Evolutionary conservation across 2,888 invertebrate genomes (phyloP).

Genomic region (Diadegma fenestrale): DNA sequence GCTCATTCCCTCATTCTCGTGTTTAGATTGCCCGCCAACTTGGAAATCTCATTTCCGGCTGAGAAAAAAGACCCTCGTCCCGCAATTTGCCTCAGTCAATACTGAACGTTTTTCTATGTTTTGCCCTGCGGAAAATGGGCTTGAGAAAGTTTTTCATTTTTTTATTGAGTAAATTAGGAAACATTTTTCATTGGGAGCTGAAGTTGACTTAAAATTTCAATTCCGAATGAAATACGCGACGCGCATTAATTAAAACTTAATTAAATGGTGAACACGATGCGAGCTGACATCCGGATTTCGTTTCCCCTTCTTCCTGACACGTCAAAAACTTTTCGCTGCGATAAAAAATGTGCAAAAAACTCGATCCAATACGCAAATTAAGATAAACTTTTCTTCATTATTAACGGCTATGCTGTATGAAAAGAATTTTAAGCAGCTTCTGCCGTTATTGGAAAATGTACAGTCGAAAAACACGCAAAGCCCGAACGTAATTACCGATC

Average conservation of each 20-base stretch:
- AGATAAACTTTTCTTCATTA: slow-evolving; percentile 19
- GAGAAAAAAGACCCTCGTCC: slow-evolving; percentile 34
- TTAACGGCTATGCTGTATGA: slow-evolving; percentile 14
- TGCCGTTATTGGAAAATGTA: neutral
- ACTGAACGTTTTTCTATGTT: neutral
- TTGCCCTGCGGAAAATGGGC: neutral
- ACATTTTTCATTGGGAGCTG: neutral
- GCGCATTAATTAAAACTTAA: neutral
- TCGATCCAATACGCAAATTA: neutral
- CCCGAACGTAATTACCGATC: slow-evolving; percentile 39
- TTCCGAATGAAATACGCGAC: neutral
- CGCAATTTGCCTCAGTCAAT: slow-evolving; percentile 22
- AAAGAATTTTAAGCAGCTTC: slow-evolving; percentile 3
- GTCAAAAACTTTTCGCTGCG: slow-evolving; percentile 41
- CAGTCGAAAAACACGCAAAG: slow-evolving; percentile 20
- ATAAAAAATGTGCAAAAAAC: slow-evolving; percentile 12
- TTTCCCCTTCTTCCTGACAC: neutral
- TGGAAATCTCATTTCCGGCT: slow-evolving; percentile 52
- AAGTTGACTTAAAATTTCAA: neutral
- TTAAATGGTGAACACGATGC: neutral
- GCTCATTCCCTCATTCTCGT: neutral
- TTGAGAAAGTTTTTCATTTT: neutral
- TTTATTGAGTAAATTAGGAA: neutral
- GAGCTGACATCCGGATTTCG: neutral
- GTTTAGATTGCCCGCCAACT: slow-evolving; percentile 1